Percentiles rank a stretch among this genome's conserved stretches.
These are phyloP conservation scores for Malurus splendens DNA, from an alignment of 2,797 vertebrate genomes.

Conservation along the genomic window DNA sequence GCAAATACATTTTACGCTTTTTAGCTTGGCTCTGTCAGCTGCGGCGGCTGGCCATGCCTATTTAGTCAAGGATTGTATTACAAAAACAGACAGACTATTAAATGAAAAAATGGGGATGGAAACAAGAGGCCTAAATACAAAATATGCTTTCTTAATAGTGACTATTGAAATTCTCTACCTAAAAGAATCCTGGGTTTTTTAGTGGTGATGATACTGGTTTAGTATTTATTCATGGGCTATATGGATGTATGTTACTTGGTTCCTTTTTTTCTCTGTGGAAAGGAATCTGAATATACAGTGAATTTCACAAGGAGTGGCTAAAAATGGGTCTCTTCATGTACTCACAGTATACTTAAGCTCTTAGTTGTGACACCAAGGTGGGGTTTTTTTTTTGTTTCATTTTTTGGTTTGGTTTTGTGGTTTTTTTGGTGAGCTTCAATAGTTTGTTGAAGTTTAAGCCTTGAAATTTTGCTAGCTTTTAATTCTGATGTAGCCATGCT, in stretches of 20 bases:
- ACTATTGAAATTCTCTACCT: background rate
- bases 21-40: conserved; percentile 5
- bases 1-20: background rate
- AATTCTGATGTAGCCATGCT: background rate
- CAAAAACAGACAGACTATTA: background rate
- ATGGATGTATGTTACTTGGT: background rate
- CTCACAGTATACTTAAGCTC: background rate
- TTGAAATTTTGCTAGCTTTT: background rate
- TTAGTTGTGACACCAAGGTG: background rate
- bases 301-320: background rate
- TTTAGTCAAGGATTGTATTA: background rate
- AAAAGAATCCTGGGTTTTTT: background rate
- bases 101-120: background rate
- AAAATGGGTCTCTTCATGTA: background rate
- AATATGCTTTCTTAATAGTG: background rate
- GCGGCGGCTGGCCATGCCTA: background rate
- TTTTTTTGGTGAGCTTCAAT: background rate
- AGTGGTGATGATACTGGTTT: background rate
- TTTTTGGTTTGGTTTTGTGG: background rate
- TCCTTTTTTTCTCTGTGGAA: background rate
- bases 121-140: background rate
- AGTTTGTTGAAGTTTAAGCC: background rate
- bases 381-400: background rate
- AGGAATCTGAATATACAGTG: background rate
- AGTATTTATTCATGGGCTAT: background rate